Evolutionary conservation across 2,113 vertebrate genomes (phyloP).

Genomic region (Clarias batrachus): DNA sequence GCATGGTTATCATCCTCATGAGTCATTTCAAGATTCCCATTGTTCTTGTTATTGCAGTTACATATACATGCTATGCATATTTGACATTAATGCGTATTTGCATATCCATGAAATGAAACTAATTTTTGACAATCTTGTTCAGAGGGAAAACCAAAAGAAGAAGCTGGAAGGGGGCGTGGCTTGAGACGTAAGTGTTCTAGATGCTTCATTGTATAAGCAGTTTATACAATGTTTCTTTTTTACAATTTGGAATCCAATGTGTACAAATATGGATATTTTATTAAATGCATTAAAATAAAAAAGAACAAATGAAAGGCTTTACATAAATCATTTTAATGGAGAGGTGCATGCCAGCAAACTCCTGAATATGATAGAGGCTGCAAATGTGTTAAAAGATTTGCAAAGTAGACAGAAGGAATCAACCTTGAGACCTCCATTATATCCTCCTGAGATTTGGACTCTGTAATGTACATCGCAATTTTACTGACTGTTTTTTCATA

Average conservation of each 20-base stretch:
- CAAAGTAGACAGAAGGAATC: background rate
- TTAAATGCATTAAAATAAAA: background rate
- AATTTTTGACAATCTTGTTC: conserved; percentile 57
- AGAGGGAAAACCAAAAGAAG: conserved; percentile 90
- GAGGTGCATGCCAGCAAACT: background rate
- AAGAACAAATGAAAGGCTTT: too few species aligned
- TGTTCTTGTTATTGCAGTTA: background rate
- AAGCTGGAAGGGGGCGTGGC: conserved; percentile 78
- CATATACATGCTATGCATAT: conserved; percentile 1
- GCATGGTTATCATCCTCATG: conserved; percentile 47
- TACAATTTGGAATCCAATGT: background rate
- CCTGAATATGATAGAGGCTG: background rate
- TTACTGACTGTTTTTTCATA: too few species aligned
- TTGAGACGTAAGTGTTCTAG: conserved; percentile 80
- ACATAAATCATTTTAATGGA: background rate
- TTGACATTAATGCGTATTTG: background rate
- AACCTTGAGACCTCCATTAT: background rate
- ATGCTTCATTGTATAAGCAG: background rate
- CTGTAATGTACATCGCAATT: too few species aligned
- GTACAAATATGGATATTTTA: background rate
- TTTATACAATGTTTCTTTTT: background rate
- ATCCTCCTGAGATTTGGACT: too few species aligned
- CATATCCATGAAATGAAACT: conserved; percentile 29
- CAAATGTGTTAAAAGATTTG: background rate
- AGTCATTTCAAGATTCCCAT: background rate